These are phyloP conservation scores for Anneissia japonica DNA, from an alignment of 35 echinoderm and acorn worm genomes.

Conservation along the genomic window DNA sequence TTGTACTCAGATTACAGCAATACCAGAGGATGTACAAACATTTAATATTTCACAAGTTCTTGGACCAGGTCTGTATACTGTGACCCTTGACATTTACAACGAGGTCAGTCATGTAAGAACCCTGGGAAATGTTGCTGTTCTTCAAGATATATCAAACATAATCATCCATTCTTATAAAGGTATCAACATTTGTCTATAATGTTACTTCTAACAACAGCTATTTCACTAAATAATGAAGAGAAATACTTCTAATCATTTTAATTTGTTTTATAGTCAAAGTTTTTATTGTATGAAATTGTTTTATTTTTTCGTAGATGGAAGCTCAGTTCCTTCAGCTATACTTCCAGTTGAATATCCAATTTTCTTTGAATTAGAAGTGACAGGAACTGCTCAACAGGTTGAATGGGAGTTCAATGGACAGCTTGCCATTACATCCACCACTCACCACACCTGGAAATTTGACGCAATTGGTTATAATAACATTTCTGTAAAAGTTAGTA, in stretches of 20 bases:
- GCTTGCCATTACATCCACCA: background rate
- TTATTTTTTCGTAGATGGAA: conserved; percentile 1
- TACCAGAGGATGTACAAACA: background rate
- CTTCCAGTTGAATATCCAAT: conserved; percentile 1
- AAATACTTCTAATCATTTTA: too few relatives aligned
- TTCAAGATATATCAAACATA: conserved; percentile 6
- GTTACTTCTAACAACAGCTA: too few relatives aligned
- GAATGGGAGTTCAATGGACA: conserved; percentile 25
- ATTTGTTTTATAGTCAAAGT: too few relatives aligned
- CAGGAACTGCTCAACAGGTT: background rate
- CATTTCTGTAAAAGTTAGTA: conserved; percentile 19
- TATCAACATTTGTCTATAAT: background rate
- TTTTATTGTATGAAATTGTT: too few relatives aligned
- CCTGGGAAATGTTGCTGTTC: background rate
- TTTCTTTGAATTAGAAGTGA: background rate
- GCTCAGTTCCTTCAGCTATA: background rate
- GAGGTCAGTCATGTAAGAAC: conserved; percentile 4
- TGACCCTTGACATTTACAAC: conserved; percentile 6
- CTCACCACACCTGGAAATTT: conserved; percentile 25
- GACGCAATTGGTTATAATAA: conserved; percentile 1
- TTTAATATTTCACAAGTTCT: conserved; percentile 1
- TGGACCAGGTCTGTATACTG: conserved; percentile 11
- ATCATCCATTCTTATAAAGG: background rate
- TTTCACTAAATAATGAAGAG: too few relatives aligned
- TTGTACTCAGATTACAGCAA: background rate